A percentile compares a stretch with the other conserved stretches of the same genome.
phyloP scores from a whole-genome alignment of 2,797 vertebrate species.

The Pseudocheirus occidentalis region DNA sequence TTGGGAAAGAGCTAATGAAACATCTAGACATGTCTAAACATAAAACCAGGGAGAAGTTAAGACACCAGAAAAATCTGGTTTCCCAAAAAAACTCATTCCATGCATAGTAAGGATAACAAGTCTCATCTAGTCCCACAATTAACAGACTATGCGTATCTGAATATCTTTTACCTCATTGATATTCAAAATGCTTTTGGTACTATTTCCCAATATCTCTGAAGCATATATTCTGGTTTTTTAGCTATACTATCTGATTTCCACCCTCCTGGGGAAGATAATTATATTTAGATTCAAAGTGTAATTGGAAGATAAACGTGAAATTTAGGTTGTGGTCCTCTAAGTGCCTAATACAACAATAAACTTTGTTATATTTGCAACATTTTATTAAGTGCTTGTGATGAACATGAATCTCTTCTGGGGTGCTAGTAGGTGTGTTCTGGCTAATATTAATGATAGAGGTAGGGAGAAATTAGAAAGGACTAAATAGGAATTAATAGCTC shows the following conservation, averaged over 20 bases:
- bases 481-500: too few relatives aligned
- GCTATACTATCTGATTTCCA: neutral
- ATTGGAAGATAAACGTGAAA: neutral
- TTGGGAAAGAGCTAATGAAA: slow-evolving; percentile 43
- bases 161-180: slow-evolving; percentile 67
- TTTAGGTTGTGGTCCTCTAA: slow-evolving; percentile 3
- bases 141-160: slow-evolving; percentile 54
- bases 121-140: slow-evolving; percentile 60
- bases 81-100: slow-evolving; percentile 66
- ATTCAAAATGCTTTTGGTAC: slow-evolving; percentile 56
- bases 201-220: slow-evolving; percentile 53
- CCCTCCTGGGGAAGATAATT: neutral
- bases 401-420: neutral
- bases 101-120: slow-evolving; percentile 70
- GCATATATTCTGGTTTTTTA: slow-evolving; percentile 36
- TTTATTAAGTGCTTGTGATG: neutral
- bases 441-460: neutral
- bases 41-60: slow-evolving; percentile 63
- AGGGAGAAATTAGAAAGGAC: neutral
- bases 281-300: slow-evolving; percentile 30
- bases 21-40: slow-evolving; percentile 73
- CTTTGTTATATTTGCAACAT: neutral
- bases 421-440: neutral
- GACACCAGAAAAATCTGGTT: slow-evolving; percentile 44
- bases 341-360: neutral